Evolutionary conservation across 2,797 vertebrate genomes (phyloP).

Genomic region (Morelia viridis): DNA sequence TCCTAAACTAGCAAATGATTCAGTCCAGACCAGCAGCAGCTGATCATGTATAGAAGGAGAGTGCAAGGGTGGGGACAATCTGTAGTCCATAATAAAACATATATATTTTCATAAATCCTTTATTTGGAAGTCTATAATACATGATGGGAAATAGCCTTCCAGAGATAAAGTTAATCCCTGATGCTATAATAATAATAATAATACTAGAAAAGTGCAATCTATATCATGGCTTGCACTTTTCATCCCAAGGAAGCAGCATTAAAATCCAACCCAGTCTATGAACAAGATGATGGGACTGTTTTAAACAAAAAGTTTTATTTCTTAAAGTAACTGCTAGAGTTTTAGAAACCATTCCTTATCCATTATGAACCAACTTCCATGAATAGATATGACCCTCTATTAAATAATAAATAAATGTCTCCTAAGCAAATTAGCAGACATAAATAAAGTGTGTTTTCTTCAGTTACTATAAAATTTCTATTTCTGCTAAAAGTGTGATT

Average conservation of each 20-base stretch:
- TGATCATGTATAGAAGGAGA: not conserved
- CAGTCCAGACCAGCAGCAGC: not conserved
- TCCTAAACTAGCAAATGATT: not conserved
- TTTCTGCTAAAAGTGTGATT: conserved; percentile 70
- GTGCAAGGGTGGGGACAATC: not conserved
- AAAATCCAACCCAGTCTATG: not conserved
- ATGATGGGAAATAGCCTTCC: not conserved
- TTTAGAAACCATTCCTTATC: rapidly evolving
- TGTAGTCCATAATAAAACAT: not conserved
- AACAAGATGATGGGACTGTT: not conserved
- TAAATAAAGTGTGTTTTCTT: not conserved
- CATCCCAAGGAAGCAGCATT: not conserved
- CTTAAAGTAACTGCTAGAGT: not conserved
- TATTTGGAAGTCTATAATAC: not conserved
- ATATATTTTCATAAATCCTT: not conserved
- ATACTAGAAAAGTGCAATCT: not conserved
- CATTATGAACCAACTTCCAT: conserved; percentile 11
- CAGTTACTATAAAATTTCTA: conserved; percentile 17
- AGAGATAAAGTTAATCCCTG: not conserved
- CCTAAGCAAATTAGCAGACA: not conserved
- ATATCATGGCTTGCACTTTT: not conserved
- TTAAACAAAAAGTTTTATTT: not conserved
- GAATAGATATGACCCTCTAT: conserved; percentile 37
- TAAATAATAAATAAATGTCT: conserved; percentile 9
- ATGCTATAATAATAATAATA: not conserved